phyloP scores from a whole-genome alignment of 2,113 vertebrate genomes.

The Dolichallabes microphthalmus region DNA sequence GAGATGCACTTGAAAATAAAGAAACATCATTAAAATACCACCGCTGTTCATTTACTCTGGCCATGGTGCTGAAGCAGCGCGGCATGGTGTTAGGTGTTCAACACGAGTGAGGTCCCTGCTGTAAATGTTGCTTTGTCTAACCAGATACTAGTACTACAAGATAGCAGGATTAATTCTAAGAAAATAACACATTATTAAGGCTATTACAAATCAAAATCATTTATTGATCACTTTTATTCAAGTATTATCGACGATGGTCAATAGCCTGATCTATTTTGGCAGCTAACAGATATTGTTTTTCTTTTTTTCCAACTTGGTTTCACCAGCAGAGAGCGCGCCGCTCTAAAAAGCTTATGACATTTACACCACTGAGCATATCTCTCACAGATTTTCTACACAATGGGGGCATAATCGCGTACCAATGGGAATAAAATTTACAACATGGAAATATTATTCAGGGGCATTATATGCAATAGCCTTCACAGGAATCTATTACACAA shows the following conservation, averaged over 20 bases:
- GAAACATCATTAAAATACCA: neutral
- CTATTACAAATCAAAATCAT: neutral
- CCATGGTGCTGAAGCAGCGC: conserved; percentile 55
- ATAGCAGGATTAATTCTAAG: neutral
- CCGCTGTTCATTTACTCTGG: conserved; percentile 26
- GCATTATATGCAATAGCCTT: neutral
- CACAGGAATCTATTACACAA: neutral
- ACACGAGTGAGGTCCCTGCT: neutral
- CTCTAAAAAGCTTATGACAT: neutral
- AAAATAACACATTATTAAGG: neutral
- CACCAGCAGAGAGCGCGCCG: conserved; percentile 40
- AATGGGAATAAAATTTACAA: neutral
- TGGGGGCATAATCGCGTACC: neutral
- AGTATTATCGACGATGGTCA: neutral
- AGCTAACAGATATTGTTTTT: neutral
- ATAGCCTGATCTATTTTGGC: neutral
- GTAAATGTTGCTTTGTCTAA: neutral
- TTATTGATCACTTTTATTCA: neutral
- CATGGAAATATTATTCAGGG: too few species aligned
- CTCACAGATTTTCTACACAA: neutral
- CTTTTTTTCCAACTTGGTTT: neutral
- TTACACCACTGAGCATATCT: neutral
- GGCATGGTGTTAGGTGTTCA: neutral
- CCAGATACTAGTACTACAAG: neutral
- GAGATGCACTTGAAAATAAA: neutral